Evolutionary conservation across 2,888 invertebrate species (phyloP), one percentile per base, ranked within the genome.

Genomic region (Sarcophaga carnaria): DNA sequence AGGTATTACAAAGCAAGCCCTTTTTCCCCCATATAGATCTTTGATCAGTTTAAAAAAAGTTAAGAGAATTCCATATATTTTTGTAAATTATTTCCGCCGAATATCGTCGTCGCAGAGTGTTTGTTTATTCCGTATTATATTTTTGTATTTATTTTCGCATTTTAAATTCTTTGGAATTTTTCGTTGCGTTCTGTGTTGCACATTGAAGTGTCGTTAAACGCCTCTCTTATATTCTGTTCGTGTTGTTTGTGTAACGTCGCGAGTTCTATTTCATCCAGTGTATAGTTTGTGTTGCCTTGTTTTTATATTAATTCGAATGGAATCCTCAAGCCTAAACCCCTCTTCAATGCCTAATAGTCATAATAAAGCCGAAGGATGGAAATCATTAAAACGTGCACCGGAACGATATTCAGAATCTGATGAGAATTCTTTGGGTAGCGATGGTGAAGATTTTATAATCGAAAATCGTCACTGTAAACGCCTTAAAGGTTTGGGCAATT

Each of bases 381-480:
- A 86, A 63, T 49, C 25, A 1, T 66, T 60, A 12, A 88, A 88
- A 83, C 88, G 88, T 22, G 66, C 83, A 64, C 80, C 86, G 5
- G 86, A 88, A 22, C 83, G 88, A 62, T 83, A 69, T 60, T 20
- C 74, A 12, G 81, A 83, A 2, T 14, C 64, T 14, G 83, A 81
- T 59, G 76, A 85, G 47, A 47, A 77, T 5, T 71, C 72, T 0
- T 4, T 71, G 47, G 72, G 66, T 2, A 63, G 22, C 20, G 69
- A 69, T 0, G n/a, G 27, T 10, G 76, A 66, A n/a, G 78, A 79
- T n/a, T 76, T 67, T 22, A 5, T 59, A 0, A n/a, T 76, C 3
- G 76, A 81, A 11, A 80, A 67, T n/a, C 72, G n/a, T 37, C 80
- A 82, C 1, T 45, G 62, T 25, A 88, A 88, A 75, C 88, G 88